Percentiles rank a stretch among this genome's conserved stretches.
phyloP scores from a whole-genome alignment of 2,888 invertebrate species.

The Thecocarcelia acutangulata region DNA sequence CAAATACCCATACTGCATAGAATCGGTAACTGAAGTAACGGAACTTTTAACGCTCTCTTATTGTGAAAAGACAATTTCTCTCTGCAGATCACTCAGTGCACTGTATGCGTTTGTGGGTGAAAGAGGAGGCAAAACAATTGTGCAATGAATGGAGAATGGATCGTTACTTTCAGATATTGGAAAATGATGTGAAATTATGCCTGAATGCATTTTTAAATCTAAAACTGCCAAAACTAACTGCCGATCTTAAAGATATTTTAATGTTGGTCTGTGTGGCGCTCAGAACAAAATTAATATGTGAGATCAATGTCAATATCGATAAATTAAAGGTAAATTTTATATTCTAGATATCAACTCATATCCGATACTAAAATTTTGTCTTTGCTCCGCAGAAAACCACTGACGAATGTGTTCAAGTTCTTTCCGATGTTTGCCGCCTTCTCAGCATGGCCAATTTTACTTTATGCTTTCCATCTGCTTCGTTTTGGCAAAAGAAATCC shows the following conservation, averaged over 20 bases:
- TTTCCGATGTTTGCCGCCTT: constrained; percentile 89
- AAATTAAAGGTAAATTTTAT: constrained; percentile 85
- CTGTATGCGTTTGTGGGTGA: constrained; percentile 89
- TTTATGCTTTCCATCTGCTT: constrained; percentile 89
- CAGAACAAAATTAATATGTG: constrained; percentile 90
- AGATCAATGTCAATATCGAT: constrained; percentile 88
- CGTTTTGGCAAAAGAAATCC: constrained; percentile 84
- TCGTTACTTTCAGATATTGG: constrained; percentile 87
- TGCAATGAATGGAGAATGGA: constrained; percentile 89
- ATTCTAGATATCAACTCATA: not conserved
- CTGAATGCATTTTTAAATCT: constrained; percentile 83
- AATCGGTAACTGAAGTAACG: constrained; percentile 73
- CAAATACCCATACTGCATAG: constrained; percentile 87
- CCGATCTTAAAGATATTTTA: constrained; percentile 86
- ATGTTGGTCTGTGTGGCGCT: constrained; percentile 91
- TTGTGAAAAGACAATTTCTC: not conserved
- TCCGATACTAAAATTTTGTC: not conserved
- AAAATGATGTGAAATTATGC: constrained; percentile 85
- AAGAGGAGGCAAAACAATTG: constrained; percentile 87
- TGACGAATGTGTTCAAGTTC: constrained; percentile 86
- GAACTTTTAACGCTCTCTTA: not conserved
- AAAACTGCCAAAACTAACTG: constrained; percentile 82
- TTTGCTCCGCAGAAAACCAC: constrained; percentile 84
- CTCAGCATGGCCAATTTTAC: constrained; percentile 90
- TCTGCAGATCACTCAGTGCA: constrained; percentile 89